phyloP scores from a whole-genome alignment of 2,797 vertebrate species.

The Xiphorhynchus erythropygius region DNA sequence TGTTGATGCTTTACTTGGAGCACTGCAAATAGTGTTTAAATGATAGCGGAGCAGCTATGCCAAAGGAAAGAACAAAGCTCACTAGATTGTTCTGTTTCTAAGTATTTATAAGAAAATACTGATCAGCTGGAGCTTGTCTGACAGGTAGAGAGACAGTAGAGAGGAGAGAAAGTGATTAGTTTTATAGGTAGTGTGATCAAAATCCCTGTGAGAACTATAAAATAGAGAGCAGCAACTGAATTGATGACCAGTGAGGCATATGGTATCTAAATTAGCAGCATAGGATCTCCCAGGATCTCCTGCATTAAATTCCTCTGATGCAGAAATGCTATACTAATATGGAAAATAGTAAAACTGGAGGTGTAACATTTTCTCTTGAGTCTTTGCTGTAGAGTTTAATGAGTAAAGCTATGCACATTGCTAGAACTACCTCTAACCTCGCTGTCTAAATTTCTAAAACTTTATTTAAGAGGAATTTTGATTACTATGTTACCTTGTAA shows the following conservation, averaged over 20 bases:
- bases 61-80: neutral
- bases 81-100: neutral
- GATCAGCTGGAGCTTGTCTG: neutral
- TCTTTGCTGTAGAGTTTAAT: neutral
- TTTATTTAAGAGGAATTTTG: conserved; percentile 29
- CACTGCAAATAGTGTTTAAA: neutral
- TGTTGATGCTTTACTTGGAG: neutral
- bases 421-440: neutral
- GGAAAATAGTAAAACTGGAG: conserved; percentile 3
- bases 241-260: conserved; percentile 28
- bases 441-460: neutral
- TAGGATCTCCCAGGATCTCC: neutral
- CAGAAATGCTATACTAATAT: neutral
- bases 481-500: conserved; percentile 16
- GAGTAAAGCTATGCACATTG: neutral
- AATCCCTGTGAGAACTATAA: conserved; percentile 4
- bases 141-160: neutral
- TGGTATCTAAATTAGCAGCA: conserved; percentile 49
- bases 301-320: conserved; percentile 31
- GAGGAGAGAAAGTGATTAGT: neutral
- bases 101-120: neutral
- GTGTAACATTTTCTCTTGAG: neutral
- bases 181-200: conserved; percentile 16
- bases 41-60: neutral
- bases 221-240: neutral